Percentiles rank a stretch among this genome's conserved stretches.
Evolutionary conservation across 2,888 invertebrate species (phyloP).

Genomic region (Drosophila lacicola): DNA sequence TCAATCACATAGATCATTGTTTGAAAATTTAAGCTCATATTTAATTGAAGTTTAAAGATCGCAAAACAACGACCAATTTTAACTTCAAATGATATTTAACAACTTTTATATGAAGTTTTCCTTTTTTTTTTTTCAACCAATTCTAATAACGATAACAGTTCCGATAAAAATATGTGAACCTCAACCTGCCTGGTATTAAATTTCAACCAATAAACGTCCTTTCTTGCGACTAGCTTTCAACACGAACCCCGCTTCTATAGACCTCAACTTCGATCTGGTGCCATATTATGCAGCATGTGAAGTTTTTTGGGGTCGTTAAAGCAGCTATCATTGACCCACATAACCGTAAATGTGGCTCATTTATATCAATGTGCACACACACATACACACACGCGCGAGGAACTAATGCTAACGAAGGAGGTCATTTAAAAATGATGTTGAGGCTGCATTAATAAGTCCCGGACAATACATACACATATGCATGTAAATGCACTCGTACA

Average conservation of each 20-base stretch:
- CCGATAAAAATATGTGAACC: too few species aligned
- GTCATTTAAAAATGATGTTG: conserved; percentile 22
- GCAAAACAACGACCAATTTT: too few species aligned
- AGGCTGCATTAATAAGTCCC: conserved; percentile 24
- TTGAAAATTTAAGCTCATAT: too few species aligned
- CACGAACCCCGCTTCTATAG: neutral
- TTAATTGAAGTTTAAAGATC: too few species aligned
- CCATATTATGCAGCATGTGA: neutral
- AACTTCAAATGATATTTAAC: too few species aligned
- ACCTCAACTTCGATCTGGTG: neutral
- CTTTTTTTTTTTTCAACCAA: neutral
- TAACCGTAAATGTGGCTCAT: conserved; percentile 33
- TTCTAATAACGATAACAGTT: neutral
- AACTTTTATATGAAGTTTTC: neutral
- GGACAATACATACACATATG: conserved; percentile 13
- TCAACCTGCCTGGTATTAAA: too few species aligned
- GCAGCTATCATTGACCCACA: conserved; percentile 42
- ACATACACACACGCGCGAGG: neutral
- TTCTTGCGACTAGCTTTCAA: neutral
- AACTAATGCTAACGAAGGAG: conserved; percentile 11
- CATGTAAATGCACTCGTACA: neutral
- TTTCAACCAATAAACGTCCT: too few species aligned
- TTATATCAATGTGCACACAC: conserved; percentile 4
- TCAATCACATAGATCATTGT: too few species aligned
- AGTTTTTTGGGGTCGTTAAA: neutral